These are phyloP conservation scores for Pseudonaja textilis DNA, from an alignment of 2,113 vertebrate species.

Conservation along the genomic window DNA sequence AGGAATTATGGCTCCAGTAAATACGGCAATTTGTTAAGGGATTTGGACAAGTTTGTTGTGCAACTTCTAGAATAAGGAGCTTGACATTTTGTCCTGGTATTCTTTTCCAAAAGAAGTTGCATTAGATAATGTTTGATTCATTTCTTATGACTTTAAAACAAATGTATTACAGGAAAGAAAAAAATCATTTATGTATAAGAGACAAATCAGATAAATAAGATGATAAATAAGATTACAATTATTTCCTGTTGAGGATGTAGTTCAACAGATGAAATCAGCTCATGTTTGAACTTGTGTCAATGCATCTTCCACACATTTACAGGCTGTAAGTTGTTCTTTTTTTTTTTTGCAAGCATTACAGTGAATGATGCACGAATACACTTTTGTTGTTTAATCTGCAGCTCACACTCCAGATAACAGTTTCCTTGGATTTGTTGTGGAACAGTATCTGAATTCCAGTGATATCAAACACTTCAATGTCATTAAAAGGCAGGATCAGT, in stretches of 20 bases:
- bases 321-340: background rate
- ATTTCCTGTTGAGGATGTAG: background rate
- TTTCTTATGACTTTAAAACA: background rate
- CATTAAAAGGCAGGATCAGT: slow-evolving; percentile 97
- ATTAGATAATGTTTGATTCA: background rate
- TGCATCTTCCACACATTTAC: background rate
- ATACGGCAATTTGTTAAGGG: background rate
- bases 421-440: slow-evolving; percentile 97
- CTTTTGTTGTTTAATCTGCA: slow-evolving; percentile 61
- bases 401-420: slow-evolving; percentile 99
- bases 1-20: background rate
- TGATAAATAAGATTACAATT: background rate
- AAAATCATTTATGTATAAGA: background rate
- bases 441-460: slow-evolving; percentile 97
- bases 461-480: slow-evolving; percentile 94
- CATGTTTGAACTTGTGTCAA: background rate
- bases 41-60: background rate
- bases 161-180: background rate
- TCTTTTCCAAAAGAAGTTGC: background rate
- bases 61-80: background rate
- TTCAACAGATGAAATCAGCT: background rate
- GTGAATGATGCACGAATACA: background rate
- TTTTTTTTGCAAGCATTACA: slow-evolving; percentile 9
- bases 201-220: background rate
- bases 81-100: background rate